Percentiles rank a stretch among this genome's conserved stretches.
phyloP scores from a whole-genome alignment of 53 echinoderm and acorn worm genomes.

The Pentamera pediparva region DNA sequence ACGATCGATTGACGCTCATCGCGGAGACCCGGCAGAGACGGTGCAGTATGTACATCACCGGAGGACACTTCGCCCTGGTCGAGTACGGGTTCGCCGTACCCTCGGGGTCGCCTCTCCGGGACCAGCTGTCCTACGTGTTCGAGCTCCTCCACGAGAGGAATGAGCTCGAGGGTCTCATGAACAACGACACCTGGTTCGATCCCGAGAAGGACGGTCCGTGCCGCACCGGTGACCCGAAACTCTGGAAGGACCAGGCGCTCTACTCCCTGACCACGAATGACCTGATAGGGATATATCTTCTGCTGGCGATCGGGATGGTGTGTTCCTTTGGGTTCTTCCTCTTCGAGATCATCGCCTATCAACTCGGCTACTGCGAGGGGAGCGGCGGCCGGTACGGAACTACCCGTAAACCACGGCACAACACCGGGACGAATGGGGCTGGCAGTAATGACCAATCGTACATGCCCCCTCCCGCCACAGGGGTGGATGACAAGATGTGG shows the following conservation, averaged over 20 bases:
- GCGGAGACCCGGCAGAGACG: constrained; percentile 60
- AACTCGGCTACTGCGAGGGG: constrained; percentile 43
- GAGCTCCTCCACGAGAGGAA: constrained; percentile 49
- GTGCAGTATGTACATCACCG: constrained; percentile 80
- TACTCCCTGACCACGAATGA: constrained; percentile 79
- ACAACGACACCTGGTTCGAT: constrained; percentile 72
- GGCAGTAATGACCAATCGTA: no score
- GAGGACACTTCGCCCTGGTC: constrained; percentile 69
- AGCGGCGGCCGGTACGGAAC: neutral
- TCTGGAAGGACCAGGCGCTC: constrained; percentile 77
- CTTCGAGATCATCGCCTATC: constrained; percentile 69
- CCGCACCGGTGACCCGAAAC: constrained; percentile 36
- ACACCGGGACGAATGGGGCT: constrained; percentile 1
- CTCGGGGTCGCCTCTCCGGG: constrained; percentile 77
- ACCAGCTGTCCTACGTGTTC: constrained; percentile 74
- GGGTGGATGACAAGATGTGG: constrained; percentile 76
- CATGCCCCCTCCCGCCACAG: no score
- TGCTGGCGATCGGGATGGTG: constrained; percentile 76
- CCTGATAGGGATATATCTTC: constrained; percentile 74
- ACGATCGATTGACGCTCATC: constrained; percentile 63
- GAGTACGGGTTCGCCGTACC: constrained; percentile 86
- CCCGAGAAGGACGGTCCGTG: constrained; percentile 63
- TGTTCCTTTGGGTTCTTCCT: constrained; percentile 66
- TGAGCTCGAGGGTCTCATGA: constrained; percentile 50
- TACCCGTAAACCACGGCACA: neutral